Base-by-base conservation (phyloP, 1,140 invertebrate species). In the Ruditapes philippinarum region DNA sequence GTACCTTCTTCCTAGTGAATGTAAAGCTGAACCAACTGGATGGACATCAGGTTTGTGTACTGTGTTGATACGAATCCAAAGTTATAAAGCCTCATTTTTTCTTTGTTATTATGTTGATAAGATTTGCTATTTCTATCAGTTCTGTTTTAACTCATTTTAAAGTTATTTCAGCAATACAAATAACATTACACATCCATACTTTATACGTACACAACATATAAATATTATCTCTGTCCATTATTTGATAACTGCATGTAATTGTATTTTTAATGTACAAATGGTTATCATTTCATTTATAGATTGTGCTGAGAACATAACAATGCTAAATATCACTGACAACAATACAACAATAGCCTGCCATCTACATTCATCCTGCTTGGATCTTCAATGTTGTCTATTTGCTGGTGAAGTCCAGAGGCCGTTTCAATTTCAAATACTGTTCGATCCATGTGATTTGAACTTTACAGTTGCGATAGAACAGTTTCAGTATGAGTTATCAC, bases 1-100 rank as follows among this genome's bases (percentile, higher is more conserved):
- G 28, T 78, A 78, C 28, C 4, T 54, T 19, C 25, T 25, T 1
- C 33, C 33, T 2, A 49, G 36, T 31, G 45, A 31, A 51, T 78
- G 74, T n/a, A 3, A 12, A 4, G 45, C 25, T 1, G 22, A 49
- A 28, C 28, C 3, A 9, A 7, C 3, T 33, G 74, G 49, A 11
- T 78, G 74, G 74, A 36, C 3, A n/a, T 78, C 74, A 0, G 74
- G 74, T 78, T 78, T 57, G 74, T 78, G 19, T n/a, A n/a, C n/a
- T n/a, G n/a, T n/a, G n/a, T n/a, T n/a, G n/a, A n/a, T n/a, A n/a
- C n/a, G n/a, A n/a, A n/a, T n/a, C n/a, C n/a, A n/a, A n/a, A n/a
- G n/a, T n/a, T n/a, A n/a, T n/a, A n/a, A n/a, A n/a, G n/a, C n/a
- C n/a, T n/a, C n/a, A n/a, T n/a, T n/a, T n/a, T n/a, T n/a, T n/a